A percentile compares a stretch with the other conserved stretches of the same genome.
Conservation (phyloP, 1,140 invertebrate genomes). For the Listronotus bonariensis region DNA sequence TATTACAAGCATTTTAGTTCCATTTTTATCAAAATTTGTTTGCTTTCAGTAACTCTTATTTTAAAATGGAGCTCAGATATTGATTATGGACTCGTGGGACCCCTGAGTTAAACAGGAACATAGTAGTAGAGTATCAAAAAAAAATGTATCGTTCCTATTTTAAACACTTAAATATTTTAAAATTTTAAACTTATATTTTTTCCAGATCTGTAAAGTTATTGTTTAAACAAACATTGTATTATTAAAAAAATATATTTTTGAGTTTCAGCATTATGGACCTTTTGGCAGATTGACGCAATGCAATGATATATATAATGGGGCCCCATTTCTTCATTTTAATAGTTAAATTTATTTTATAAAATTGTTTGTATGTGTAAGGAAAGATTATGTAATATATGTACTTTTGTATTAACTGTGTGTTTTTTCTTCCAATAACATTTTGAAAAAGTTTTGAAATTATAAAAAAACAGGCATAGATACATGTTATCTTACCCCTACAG, state of each 20-base stretch:
- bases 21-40: conserved; percentile 21
- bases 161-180: conserved; percentile 15
- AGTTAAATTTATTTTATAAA: too few species aligned
- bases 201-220: conserved; percentile 15
- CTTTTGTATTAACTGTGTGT: too few species aligned
- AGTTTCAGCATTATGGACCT: conserved; percentile 26
- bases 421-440: too few species aligned
- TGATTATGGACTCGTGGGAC: conserved; percentile 9
- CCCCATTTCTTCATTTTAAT: conserved; percentile 8
- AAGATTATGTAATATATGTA: too few species aligned
- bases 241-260: conserved; percentile 31
- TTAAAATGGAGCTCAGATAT: conserved; percentile 13
- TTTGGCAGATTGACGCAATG: background rate
- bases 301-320: background rate
- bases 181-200: background rate
- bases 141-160: conserved; percentile 41
- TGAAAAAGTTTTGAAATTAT: too few species aligned
- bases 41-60: conserved; percentile 36
- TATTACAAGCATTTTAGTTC: background rate
- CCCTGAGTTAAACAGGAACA: conserved; percentile 11
- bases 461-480: too few species aligned
- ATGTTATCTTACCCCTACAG: too few species aligned
- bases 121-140: conserved; percentile 37
- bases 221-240: background rate
- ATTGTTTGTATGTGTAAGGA: too few species aligned